A percentile compares a stretch with the other conserved stretches of the same genome.
phyloP scores from a whole-genome alignment of 2,797 vertebrate species.

The Aythya fuligula region DNA sequence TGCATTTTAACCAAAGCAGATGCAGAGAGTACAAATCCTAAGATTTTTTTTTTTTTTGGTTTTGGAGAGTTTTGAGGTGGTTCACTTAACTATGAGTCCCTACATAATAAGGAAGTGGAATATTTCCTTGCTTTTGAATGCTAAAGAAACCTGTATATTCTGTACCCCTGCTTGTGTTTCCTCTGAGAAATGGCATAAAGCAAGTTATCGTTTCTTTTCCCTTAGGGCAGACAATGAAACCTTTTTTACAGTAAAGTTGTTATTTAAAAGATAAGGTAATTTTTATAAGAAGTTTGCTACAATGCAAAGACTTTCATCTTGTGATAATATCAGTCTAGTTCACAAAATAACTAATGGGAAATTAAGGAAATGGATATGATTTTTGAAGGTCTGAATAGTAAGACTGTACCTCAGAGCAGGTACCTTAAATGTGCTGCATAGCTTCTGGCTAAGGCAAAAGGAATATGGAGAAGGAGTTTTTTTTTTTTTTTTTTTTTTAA shows the following conservation, averaged over 20 bases:
- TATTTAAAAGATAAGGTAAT: neutral
- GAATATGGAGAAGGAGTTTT: neutral
- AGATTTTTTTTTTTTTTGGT: neutral
- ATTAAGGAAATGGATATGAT: neutral
- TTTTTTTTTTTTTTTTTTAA: neutral
- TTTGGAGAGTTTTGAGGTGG: neutral
- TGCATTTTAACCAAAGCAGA: slow-evolving; percentile 32
- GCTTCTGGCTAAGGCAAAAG: neutral
- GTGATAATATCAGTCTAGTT: neutral
- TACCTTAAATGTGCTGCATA: neutral
- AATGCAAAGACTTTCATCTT: neutral
- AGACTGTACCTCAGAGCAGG: neutral
- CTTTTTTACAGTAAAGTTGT: neutral
- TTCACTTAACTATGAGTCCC: neutral
- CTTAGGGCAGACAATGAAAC: neutral
- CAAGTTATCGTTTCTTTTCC: neutral
- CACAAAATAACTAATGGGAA: neutral
- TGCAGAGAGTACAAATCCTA: neutral
- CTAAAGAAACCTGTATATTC: neutral
- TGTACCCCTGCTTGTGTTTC: neutral
- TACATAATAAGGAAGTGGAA: neutral
- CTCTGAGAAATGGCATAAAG: neutral
- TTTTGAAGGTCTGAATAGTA: neutral
- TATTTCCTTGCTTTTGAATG: neutral
- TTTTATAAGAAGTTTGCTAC: neutral